Percentiles rank a stretch among this genome's conserved stretches.
Conservation (phyloP, 1,140 invertebrate species). For the Atta texana region DNA sequence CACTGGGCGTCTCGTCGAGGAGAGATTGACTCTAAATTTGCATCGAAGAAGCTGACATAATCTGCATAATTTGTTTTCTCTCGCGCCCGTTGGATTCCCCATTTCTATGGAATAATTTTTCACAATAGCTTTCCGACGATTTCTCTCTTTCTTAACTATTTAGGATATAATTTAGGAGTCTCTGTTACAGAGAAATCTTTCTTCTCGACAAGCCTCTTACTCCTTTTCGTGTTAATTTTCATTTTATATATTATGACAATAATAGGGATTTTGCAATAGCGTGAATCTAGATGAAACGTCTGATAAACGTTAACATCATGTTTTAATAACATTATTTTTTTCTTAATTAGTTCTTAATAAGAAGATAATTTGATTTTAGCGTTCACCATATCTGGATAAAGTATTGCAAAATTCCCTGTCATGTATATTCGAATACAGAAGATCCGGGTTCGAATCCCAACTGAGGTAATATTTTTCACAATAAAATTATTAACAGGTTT, state of each 20-base stretch:
- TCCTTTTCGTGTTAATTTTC: not conserved
- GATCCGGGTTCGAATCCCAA: too few species aligned
- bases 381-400: too few species aligned
- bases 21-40: slow-evolving; percentile 38
- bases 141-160: slow-evolving; percentile 2
- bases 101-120: not conserved
- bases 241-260: not conserved
- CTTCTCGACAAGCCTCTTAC: not conserved
- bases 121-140: not conserved
- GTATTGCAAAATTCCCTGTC: too few species aligned
- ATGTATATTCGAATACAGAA: too few species aligned
- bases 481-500: too few species aligned
- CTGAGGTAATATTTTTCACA: too few species aligned
- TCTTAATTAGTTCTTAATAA: too few species aligned
- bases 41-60: slow-evolving; percentile 38
- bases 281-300: too few species aligned
- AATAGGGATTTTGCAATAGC: too few species aligned
- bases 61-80: slow-evolving; percentile 17
- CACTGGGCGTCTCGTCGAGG: not conserved
- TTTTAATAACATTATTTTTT: too few species aligned
- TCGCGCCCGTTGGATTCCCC: not conserved
- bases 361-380: too few species aligned
- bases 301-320: too few species aligned
- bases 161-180: not conserved
- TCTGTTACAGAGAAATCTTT: not conserved